A percentile compares a stretch with the other conserved stretches of the same genome.
Evolutionary conservation across 2,113 vertebrate genomes (phyloP).

Genomic region (Chloropsis hardwickii): DNA sequence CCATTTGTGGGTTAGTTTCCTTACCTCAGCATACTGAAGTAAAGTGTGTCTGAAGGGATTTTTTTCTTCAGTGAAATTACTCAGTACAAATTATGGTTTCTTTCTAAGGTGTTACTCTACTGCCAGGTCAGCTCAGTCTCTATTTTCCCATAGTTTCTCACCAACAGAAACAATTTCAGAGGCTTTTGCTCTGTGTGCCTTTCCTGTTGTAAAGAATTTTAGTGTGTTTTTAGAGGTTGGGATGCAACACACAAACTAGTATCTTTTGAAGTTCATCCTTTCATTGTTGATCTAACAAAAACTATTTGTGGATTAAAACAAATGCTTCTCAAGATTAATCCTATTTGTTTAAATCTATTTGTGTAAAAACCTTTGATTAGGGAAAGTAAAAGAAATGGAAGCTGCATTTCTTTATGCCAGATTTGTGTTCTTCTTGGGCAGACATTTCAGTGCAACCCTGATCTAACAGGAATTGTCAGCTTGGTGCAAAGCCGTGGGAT

Average conservation of each 20-base stretch:
- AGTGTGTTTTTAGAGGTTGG: background rate
- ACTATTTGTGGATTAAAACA: background rate
- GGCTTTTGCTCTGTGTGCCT: background rate
- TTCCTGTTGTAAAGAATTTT: background rate
- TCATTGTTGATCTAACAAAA: background rate
- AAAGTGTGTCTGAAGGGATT: background rate
- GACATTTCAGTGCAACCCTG: background rate
- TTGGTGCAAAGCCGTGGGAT: background rate
- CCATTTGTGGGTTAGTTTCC: background rate
- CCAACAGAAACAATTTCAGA: background rate
- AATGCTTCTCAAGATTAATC: constrained; percentile 7
- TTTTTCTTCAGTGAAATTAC: background rate
- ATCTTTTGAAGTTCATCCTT: background rate
- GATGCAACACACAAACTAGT: background rate
- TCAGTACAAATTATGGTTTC: background rate
- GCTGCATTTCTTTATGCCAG: background rate
- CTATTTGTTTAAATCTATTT: background rate
- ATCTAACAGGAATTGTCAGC: constrained; percentile 15
- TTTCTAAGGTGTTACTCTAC: background rate
- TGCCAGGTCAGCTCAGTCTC: background rate
- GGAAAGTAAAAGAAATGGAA: background rate
- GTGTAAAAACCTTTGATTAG: background rate
- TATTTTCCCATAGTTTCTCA: background rate
- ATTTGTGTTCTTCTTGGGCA: background rate
- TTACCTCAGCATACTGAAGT: background rate